Evolutionary conservation across 1,140 invertebrate genomes (phyloP), one percentile per base, ranked within the genome.

Genomic region (Saccostrea glomerata): DNA sequence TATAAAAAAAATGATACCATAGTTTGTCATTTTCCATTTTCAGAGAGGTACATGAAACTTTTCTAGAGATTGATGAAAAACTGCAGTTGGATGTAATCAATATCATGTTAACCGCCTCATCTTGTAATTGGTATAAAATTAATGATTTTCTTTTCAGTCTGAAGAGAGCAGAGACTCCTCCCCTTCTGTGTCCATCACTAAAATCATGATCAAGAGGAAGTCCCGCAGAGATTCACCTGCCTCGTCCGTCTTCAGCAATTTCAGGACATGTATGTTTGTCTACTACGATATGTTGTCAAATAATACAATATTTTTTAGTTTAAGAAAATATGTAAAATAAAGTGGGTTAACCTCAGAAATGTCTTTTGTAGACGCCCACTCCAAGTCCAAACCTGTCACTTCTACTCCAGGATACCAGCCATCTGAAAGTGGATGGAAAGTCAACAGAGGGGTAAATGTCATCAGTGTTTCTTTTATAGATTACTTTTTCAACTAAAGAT

Each of bases 121-220:
- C 47, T 47, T 47, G 47, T 47, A 47, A 6, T 6, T 47, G 47
- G 47, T 47, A 47, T 47, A 47, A 47, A 7, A 47, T 47, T 47
- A 3, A 9, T 63, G n/a, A 63, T 20, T 63, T 60, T 0, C 3
- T 20, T 63, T 63, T 20, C 58, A 63, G 58, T 63, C 58, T 20
- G 58, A 30, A 84, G 20, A 84, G 82, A 87, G 86, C 30, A 73
- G 86, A 70, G 89, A 87, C 40, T 89, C 89, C 23, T 89, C 89
- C 0, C 89, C 89, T 30, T 89, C 89, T 25, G 58, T 89, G 17
- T 89, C 89, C 54, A 84, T 89, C 23, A 89, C 89, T 17, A 89
- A 89, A 82, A 86, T 89, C 20, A 66, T 89, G 55, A 89, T 89
- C 47, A 60, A 89, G 40, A 73, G 89, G 23, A 89, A 89, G 70